These are phyloP conservation scores for Sturmia bella DNA, from an alignment of 2,888 invertebrate species.

Conservation along the genomic window DNA sequence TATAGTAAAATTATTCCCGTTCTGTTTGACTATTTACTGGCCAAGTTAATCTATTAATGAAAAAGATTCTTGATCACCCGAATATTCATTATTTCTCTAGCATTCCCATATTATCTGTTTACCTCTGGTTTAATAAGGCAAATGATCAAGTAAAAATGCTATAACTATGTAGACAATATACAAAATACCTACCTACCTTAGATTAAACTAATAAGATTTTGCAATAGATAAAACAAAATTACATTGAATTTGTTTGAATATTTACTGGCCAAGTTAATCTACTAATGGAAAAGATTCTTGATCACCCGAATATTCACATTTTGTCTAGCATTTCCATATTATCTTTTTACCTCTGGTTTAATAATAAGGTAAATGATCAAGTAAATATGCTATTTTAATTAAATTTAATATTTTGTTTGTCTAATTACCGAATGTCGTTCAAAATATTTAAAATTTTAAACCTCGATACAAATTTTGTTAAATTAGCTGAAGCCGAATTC, in stretches of 20 bases:
- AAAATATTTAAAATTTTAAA: no score
- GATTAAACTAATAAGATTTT: no score
- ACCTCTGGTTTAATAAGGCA: neutral
- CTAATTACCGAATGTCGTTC: no score
- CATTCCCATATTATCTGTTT: neutral
- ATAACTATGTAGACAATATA: no score
- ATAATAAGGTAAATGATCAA: constrained; percentile 49
- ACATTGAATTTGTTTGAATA: constrained; percentile 39
- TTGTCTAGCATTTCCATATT: constrained; percentile 59
- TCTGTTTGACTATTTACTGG: neutral
- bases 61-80: neutral
- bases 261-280: constrained; percentile 46
- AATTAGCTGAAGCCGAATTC: no score
- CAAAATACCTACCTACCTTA: no score
- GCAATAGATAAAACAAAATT: neutral
- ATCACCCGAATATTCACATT: constrained; percentile 36
- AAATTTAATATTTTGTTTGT: no score
- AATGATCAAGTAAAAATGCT: no score
- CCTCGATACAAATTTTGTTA: no score
- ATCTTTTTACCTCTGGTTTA: constrained; percentile 29
- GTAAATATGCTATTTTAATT: constrained; percentile 48
- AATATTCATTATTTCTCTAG: neutral
- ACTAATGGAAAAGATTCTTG: constrained; percentile 21
- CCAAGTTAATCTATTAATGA: neutral
- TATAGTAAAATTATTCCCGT: no score